Evolutionary conservation across 2,888 invertebrate genomes (phyloP).

Genomic region (Drosophila kuntzei): DNA sequence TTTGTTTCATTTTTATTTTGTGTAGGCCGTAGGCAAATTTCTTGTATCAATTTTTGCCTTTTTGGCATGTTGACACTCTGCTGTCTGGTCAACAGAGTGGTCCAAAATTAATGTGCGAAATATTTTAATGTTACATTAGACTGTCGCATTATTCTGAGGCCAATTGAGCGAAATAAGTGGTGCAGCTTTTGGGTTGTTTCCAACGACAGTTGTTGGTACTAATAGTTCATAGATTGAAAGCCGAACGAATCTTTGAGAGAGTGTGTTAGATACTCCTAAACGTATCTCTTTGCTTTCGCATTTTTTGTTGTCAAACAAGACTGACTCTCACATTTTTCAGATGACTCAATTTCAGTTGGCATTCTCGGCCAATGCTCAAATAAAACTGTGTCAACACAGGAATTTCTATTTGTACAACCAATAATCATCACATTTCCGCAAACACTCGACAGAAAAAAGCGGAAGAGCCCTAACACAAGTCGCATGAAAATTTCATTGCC

Average conservation of each 20-base stretch:
- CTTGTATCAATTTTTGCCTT: slow-evolving; percentile 34
- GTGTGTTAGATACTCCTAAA: neutral
- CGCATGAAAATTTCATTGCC: slow-evolving; percentile 73
- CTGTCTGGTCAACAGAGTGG: slow-evolving; percentile 57
- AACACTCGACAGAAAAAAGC: slow-evolving; percentile 44
- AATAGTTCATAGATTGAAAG: neutral
- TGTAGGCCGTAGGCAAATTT: slow-evolving; percentile 48
- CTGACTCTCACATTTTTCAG: slow-evolving; percentile 34
- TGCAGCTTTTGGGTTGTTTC: neutral
- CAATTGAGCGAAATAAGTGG: slow-evolving; percentile 60
- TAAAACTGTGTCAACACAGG: slow-evolving; percentile 48
- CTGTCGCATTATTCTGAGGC: slow-evolving; percentile 34
- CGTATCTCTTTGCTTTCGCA: neutral
- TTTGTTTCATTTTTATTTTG: slow-evolving; percentile 11
- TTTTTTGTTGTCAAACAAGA: slow-evolving; percentile 21
- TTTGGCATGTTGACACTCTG: slow-evolving; percentile 40
- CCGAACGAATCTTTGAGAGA: neutral
- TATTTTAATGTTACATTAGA: slow-evolving; percentile 69
- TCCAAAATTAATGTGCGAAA: slow-evolving; percentile 67
- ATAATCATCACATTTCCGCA: slow-evolving; percentile 81
- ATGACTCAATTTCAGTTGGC: slow-evolving; percentile 46
- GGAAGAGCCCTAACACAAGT: slow-evolving; percentile 31
- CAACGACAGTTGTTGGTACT: neutral
- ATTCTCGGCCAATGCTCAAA: slow-evolving; percentile 30
- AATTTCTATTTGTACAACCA: slow-evolving; percentile 70